Conservation (phyloP, 2,797 vertebrate species). For the Parauchenoglanis ngamensis region DNA sequence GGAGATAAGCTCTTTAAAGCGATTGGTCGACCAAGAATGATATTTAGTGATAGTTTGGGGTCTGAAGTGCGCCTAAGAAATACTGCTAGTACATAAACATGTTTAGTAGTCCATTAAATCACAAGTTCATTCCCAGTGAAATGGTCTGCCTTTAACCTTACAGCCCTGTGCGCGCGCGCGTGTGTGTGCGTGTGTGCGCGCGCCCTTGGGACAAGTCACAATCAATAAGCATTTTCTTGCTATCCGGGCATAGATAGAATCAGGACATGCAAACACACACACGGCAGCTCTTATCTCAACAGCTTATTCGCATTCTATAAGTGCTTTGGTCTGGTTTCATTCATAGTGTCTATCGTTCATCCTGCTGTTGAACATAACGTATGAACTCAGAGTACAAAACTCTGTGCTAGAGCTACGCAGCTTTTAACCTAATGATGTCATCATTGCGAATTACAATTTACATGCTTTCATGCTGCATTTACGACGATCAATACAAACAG, state of each 20-base stretch:
- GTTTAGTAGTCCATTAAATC: background rate
- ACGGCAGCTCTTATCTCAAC: background rate
- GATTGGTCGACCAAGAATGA: background rate
- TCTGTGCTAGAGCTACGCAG: background rate
- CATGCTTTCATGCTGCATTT: background rate
- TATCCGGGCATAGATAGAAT: no score
- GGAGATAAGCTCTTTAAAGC: no score
- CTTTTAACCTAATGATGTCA: background rate
- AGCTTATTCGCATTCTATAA: slow-evolving; percentile 20
- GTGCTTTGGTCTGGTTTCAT: slow-evolving; percentile 18
- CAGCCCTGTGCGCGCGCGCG: background rate
- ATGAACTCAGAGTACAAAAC: background rate
- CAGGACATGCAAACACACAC: slow-evolving; percentile 29
- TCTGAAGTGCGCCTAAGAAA: background rate
- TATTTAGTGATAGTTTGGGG: background rate
- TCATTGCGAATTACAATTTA: background rate
- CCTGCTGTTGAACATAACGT: background rate
- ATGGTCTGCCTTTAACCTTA: slow-evolving; percentile 1
- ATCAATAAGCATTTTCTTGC: no score
- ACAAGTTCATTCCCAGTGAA: background rate
- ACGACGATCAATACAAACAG: background rate
- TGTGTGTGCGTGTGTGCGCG: background rate
- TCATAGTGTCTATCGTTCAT: background rate
- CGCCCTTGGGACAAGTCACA: slow-evolving; percentile 8
- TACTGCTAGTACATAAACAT: background rate